Base-by-base conservation (phyloP, 1,140 invertebrate species). In the Apis laboriosa region DNA sequence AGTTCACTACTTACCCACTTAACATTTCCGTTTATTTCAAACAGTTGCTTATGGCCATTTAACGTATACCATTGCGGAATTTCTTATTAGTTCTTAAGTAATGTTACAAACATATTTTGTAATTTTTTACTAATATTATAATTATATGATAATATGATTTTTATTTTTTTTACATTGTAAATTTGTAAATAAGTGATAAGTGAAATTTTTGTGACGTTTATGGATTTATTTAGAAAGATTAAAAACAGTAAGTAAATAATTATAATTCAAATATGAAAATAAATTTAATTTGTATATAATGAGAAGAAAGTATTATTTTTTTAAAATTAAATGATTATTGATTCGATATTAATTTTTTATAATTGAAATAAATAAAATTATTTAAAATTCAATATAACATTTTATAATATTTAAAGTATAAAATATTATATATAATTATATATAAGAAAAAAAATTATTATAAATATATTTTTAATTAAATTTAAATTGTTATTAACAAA, bases 11-110 rank as follows among this genome's bases (percentile, higher is more conserved):
- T 68, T 70, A 63, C 34, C 34, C 49, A 75, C n/a, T 84, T 86
- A 43, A 70, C 76, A 64, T 75, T 83, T 61, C 58, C 67, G 53
- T 76, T 70, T 76, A 86, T 66, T 84, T 56, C 28, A 66, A 66
- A 76, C 77, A 79, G 56, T 83, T 53, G 73, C 68, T 72, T 73
- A 64, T 43, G 5, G 21, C 0, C 21, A 56, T 60, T 77, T 49
- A n/a, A 43, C 21, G 43, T 74, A 28, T 5, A 11, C 17, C 2
- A 53, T 63, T 79, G n/a, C 11, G 2, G 9, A 19, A 72, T 79
- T 72, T 58, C 12, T 8, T 1, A 15, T n/a, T 58, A 7, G 2
- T 7, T 12, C 34, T 34, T n/a, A 9, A 21, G 11, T 73, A 56
- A 73, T 58, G 53, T 58, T 43, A 73, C 7, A 15, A 24, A 56